phyloP scores from a whole-genome alignment of 1,140 invertebrate species.

The Mycetomoellerius zeteki region DNA sequence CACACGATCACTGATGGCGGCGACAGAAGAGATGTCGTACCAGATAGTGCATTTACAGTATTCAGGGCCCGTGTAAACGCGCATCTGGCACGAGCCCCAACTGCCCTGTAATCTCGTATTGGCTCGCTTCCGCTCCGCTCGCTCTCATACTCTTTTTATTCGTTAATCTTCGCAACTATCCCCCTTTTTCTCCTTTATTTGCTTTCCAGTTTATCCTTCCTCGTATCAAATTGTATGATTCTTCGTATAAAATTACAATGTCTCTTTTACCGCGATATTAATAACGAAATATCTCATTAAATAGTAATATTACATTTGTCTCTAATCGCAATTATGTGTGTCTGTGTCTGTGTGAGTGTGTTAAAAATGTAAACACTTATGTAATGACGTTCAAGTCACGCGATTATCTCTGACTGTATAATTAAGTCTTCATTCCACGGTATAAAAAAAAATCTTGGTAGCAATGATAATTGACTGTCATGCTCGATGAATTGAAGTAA shows the following conservation, averaged over 20 bases:
- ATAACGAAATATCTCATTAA: not conserved
- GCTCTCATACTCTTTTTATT: constrained; percentile 58
- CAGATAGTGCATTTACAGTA: constrained; percentile 99
- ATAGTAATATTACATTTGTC: not conserved
- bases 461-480: not conserved
- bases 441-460: not conserved
- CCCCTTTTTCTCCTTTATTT: not conserved
- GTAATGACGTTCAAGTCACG: constrained; percentile 32
- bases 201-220: not conserved
- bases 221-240: not conserved
- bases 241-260: not conserved
- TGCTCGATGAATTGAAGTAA: not conserved
- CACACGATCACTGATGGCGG: constrained; percentile 80
- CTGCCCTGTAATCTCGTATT: constrained; percentile 83
- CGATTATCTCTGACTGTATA: constrained; percentile 3
- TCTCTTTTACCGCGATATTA: not conserved
- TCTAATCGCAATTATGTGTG: not conserved
- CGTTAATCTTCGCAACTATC: constrained; percentile 62
- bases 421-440: not conserved
- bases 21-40: constrained; percentile 95
- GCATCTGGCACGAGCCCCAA: constrained; percentile 97
- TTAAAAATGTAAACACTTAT: constrained; percentile 55
- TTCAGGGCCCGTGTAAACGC: constrained; percentile 96
- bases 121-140: constrained; percentile 72
- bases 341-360: not conserved